Evolutionary conservation across 2,797 vertebrate genomes (phyloP), one percentile per base, ranked within the genome.

Genomic region (Sebastes miniatus): DNA sequence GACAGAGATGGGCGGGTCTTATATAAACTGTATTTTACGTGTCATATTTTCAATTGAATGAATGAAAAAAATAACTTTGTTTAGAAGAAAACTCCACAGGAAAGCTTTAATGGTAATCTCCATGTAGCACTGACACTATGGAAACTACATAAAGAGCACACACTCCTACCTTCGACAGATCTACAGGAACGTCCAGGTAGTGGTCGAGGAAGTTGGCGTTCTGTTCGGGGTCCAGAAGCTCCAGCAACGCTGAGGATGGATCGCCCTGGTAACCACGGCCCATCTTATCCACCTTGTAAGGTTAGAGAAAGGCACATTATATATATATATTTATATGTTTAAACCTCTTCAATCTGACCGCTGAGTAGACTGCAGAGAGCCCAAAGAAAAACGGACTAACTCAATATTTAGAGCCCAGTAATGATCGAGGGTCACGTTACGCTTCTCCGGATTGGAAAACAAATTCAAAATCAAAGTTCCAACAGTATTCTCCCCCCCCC

Each of bases 241-340:
- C 99, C 3, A 99, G 95, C 36, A 99, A 93, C 0, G 99, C 99
- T 0, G 99, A 99, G 0, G 98, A 99, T 0, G 98, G 99, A 88
- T 99, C 99, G 0, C 99, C 99, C 79, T 99, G 99, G 92, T 97
- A 99, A 64, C 98, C 99, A 34, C 99, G 96, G 16, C 99, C 99
- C 0, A 99, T 98, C 92, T 99, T 99, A 93, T 99, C 99, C 77
- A 99, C 98, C 99, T 99, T 83, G 0, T 11, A 6, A 69, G n/a
- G 22, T 22, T 9, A 29, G 12, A 34, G 3, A 59, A 29, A 72
- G n/a, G 56, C 16, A 27, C 12, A 52, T 43, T 39, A 39, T 39
- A 39, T 39, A 39, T 47, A 20, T 9, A 18, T 20, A 20, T 43
- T 1, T 47, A 18, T 47, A 47, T 47, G 6, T 47, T 47, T 47